These are phyloP conservation scores for Acronicta alni DNA, from an alignment of 2,888 invertebrate genomes.

Conservation along the genomic window DNA sequence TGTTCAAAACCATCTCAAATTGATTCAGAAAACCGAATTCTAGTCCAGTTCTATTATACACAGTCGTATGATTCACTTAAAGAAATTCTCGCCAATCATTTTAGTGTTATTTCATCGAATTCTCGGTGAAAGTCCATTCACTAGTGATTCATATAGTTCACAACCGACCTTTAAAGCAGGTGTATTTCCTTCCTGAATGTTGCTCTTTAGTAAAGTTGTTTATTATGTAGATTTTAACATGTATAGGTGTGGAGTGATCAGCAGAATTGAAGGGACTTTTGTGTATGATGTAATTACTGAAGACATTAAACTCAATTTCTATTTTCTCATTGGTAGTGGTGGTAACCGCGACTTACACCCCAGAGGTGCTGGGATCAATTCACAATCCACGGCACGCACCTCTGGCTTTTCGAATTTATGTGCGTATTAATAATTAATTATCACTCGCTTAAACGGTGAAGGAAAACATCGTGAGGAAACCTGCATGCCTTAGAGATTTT, in stretches of 20 bases:
- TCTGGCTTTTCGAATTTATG: too few species aligned
- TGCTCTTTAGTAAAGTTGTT: slow-evolving; percentile 22
- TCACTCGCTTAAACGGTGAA: too few species aligned
- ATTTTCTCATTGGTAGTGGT: too few species aligned
- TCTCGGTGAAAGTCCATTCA: slow-evolving; percentile 45
- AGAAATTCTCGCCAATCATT: slow-evolving; percentile 27
- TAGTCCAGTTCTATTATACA: neutral
- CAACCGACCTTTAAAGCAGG: slow-evolving; percentile 50
- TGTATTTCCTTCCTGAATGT: slow-evolving; percentile 51
- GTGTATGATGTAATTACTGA: too few species aligned
- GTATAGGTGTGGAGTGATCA: neutral
- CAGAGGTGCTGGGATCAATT: too few species aligned
- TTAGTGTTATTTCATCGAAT: slow-evolving; percentile 30
- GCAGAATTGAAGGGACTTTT: too few species aligned
- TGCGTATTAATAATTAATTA: too few species aligned
- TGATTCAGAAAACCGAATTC: neutral
- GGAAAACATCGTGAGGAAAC: too few species aligned
- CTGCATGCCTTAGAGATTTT: too few species aligned
- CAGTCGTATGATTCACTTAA: slow-evolving; percentile 33
- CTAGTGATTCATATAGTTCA: slow-evolving; percentile 37
- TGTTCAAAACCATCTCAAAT: neutral
- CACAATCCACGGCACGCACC: too few species aligned
- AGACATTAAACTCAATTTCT: too few species aligned
- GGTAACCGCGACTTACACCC: too few species aligned
- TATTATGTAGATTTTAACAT: slow-evolving; percentile 14